These are phyloP conservation scores for Strix uralensis DNA, from an alignment of 2,113 vertebrate genomes.

Conservation along the genomic window DNA sequence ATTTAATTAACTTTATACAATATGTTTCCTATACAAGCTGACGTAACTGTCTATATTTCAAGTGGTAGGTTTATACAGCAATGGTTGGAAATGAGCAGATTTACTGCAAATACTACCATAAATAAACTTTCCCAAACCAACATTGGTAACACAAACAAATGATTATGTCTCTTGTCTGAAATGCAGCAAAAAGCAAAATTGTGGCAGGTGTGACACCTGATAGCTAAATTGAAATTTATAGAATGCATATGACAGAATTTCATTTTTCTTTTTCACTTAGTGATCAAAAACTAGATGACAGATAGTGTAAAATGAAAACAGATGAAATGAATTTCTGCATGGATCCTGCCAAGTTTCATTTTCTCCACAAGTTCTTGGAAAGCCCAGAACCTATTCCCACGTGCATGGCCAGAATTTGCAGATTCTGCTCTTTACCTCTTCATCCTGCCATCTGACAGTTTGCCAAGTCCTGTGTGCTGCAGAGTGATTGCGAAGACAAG, in stretches of 20 bases:
- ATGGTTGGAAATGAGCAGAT: constrained; percentile 24
- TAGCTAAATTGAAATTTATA: constrained; percentile 76
- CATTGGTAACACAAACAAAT: constrained; percentile 49
- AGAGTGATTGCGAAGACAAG: background rate
- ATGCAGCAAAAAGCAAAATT: constrained; percentile 50
- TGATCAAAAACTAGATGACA: constrained; percentile 71
- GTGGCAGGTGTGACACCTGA: constrained; percentile 74
- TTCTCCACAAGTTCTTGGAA: constrained; percentile 66
- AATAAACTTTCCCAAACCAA: constrained; percentile 48
- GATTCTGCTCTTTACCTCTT: constrained; percentile 62
- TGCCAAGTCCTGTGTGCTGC: background rate
- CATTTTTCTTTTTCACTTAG: constrained; percentile 72
- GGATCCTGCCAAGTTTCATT: constrained; percentile 70
- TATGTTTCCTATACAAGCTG: constrained; percentile 21
- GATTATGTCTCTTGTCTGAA: constrained; percentile 63
- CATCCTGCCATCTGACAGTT: constrained; percentile 36
- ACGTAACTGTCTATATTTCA: constrained; percentile 26
- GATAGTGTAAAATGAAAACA: constrained; percentile 69
- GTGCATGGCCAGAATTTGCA: constrained; percentile 48
- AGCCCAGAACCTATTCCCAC: constrained; percentile 53
- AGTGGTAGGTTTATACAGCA: background rate
- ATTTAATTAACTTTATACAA: constrained; percentile 24
- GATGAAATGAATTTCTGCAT: constrained; percentile 71
- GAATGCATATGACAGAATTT: constrained; percentile 70
- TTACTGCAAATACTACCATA: constrained; percentile 48